Evolutionary conservation across 2,888 invertebrate genomes (phyloP).

Genomic region (Rotaria macrura): DNA sequence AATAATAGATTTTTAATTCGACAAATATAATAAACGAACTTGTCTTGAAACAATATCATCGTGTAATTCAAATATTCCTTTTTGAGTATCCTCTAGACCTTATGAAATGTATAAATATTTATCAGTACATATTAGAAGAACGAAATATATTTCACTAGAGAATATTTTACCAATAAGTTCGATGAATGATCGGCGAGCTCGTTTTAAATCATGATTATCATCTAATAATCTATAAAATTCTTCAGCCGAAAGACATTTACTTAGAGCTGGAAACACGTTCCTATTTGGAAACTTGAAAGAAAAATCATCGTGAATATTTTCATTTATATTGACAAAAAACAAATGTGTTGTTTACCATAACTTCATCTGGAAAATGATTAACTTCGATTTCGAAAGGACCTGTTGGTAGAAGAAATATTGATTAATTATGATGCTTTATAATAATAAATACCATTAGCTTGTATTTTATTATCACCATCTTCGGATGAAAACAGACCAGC

Average conservation of each 20-base stretch:
- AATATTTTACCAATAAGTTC: neutral
- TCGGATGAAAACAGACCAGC: neutral
- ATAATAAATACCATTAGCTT: neutral
- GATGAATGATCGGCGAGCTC: neutral
- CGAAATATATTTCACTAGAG: neutral
- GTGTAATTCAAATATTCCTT: neutral
- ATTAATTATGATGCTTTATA: neutral
- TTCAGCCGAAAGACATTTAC: neutral
- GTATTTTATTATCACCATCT: neutral
- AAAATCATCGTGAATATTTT: neutral
- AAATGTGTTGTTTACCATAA: neutral
- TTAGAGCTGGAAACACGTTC: neutral
- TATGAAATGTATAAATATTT: neutral
- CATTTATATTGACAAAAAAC: neutral
- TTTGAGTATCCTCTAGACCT: neutral
- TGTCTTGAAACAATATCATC: conserved; percentile 6
- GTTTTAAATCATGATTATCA: neutral
- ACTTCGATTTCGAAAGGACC: conserved; percentile 5
- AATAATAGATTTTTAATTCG: neutral
- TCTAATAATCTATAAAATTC: neutral
- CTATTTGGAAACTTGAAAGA: neutral
- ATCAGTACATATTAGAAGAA: neutral
- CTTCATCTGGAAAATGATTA: neutral
- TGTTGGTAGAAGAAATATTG: neutral
- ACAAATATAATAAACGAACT: neutral